Percentiles rank a stretch among this genome's conserved stretches.
phyloP scores from a whole-genome alignment of 2,113 vertebrate species.

The Xenus cinereus region DNA sequence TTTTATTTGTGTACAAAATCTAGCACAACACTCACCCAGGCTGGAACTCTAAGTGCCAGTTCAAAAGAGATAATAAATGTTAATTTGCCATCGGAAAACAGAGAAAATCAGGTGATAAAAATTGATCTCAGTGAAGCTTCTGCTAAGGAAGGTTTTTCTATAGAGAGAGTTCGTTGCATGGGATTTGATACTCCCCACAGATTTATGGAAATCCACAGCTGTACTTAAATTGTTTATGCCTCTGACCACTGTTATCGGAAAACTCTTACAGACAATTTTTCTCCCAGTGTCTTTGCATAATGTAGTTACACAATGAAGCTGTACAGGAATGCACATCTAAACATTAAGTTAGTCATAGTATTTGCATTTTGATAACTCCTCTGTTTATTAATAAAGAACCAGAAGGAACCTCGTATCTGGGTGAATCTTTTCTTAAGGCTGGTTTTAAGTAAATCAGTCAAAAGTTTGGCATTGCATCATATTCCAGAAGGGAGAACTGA shows the following conservation, averaged over 20 bases:
- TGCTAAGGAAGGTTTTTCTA: neutral
- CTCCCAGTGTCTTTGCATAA: neutral
- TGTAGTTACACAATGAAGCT: neutral
- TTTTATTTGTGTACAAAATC: neutral
- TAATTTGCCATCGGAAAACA: neutral
- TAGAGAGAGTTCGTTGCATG: neutral
- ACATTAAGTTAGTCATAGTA: slow-evolving; percentile 60
- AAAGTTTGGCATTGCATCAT: slow-evolving; percentile 28
- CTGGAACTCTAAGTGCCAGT: neutral
- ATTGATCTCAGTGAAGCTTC: neutral
- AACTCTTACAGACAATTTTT: neutral
- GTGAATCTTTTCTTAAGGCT: slow-evolving; percentile 39
- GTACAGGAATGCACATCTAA: slow-evolving; percentile 39
- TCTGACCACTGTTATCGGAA: neutral
- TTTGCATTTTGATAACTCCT: slow-evolving; percentile 78
- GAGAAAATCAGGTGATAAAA: neutral
- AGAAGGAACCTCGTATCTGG: slow-evolving; percentile 44
- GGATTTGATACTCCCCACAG: neutral
- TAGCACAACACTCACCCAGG: neutral
- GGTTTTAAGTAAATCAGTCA: slow-evolving; percentile 53
- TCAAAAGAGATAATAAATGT: neutral
- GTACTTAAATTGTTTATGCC: neutral
- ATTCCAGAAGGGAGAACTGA: slow-evolving; percentile 18
- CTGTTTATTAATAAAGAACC: slow-evolving; percentile 44
- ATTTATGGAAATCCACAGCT: neutral